phyloP scores from a whole-genome alignment of 2,888 invertebrate genomes.

The Adelphocoris suturalis region DNA sequence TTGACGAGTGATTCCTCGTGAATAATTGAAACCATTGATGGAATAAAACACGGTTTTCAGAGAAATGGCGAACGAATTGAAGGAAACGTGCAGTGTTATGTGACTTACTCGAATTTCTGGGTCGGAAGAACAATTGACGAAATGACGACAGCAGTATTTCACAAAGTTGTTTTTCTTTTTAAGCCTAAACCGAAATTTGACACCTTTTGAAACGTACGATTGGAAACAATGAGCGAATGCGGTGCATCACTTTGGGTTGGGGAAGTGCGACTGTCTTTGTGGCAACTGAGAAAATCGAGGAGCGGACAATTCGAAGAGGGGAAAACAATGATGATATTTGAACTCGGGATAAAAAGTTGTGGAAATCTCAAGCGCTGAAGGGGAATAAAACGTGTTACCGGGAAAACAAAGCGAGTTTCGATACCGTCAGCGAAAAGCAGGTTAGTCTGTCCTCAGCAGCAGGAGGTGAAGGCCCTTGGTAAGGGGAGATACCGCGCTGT shows the following conservation, averaged over 20 bases:
- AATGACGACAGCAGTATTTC: conserved; percentile 13
- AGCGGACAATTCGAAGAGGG: background rate
- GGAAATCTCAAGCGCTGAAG: background rate
- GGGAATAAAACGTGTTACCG: background rate
- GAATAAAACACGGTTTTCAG: no score
- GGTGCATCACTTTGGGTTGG: background rate
- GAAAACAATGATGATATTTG: background rate
- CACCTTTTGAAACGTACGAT: background rate
- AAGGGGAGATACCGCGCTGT: background rate
- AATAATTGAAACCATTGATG: no score
- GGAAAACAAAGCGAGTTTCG: background rate
- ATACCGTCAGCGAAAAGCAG: background rate
- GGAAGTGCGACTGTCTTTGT: background rate
- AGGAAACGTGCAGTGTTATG: background rate
- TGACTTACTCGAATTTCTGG: background rate
- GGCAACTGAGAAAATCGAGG: background rate
- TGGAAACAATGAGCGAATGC: background rate
- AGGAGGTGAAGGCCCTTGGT: background rate
- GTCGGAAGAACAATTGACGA: background rate
- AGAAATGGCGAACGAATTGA: no score
- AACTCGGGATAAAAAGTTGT: background rate
- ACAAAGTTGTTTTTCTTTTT: background rate
- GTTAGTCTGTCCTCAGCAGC: background rate
- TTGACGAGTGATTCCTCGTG: no score
- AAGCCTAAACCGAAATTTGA: background rate